A percentile compares a stretch with the other conserved stretches of the same genome.
phyloP scores from a whole-genome alignment of 2,113 vertebrate genomes.

The Varanus salvator region DNA sequence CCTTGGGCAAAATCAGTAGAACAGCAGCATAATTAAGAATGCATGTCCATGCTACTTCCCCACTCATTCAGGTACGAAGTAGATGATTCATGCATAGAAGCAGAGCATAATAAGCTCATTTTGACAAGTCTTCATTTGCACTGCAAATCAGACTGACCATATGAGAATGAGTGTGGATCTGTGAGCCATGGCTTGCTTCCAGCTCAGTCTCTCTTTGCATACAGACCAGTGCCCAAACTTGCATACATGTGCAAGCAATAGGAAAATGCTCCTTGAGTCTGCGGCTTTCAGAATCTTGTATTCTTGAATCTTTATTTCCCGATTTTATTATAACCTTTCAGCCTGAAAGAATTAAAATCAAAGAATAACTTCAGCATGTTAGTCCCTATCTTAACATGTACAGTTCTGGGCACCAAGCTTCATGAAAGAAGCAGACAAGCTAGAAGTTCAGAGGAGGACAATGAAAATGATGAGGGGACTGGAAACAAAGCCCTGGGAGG shows the following conservation, averaged over 20 bases:
- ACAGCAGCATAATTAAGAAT: slow-evolving; percentile 19
- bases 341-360: too few species aligned
- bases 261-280: background rate
- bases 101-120: slow-evolving; percentile 15
- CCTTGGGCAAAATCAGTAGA: slow-evolving; percentile 8
- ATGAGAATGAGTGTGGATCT: background rate
- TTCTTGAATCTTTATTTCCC: background rate
- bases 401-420: too few species aligned
- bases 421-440: too few species aligned
- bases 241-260: background rate
- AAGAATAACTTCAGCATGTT: too few species aligned
- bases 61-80: background rate
- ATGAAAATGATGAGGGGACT: too few species aligned
- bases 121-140: slow-evolving; percentile 2
- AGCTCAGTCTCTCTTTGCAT: background rate
- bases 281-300: background rate
- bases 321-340: background rate
- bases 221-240: background rate
- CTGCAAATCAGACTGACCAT: background rate
- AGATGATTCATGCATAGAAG: slow-evolving; percentile 1
- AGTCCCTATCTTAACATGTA: too few species aligned
- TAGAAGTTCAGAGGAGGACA: too few species aligned
- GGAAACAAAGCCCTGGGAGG: too few species aligned
- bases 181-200: background rate
- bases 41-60: slow-evolving; percentile 11